Evolutionary conservation across 2,113 vertebrate genomes (phyloP).

Genomic region (Ammospiza nelsoni): DNA sequence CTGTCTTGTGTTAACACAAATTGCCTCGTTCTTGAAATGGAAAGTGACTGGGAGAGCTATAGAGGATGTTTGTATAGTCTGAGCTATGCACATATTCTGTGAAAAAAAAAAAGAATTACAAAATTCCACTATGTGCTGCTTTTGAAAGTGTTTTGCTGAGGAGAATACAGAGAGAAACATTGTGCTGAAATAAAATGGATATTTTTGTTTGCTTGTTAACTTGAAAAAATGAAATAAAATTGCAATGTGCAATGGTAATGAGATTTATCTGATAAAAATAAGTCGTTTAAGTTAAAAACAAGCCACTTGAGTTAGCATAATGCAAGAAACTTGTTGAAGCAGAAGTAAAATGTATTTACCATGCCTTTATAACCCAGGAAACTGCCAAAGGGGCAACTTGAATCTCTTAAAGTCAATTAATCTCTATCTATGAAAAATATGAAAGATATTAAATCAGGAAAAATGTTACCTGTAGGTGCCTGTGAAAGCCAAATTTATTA

Average conservation of each 20-base stretch:
- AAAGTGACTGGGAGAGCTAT: slow-evolving; percentile 64
- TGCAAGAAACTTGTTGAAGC: slow-evolving; percentile 22
- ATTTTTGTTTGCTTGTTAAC: slow-evolving; percentile 16
- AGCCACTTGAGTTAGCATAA: slow-evolving; percentile 13
- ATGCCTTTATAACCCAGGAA: neutral
- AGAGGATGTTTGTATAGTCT: slow-evolving; percentile 60
- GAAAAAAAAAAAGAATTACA: neutral
- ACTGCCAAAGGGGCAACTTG: neutral
- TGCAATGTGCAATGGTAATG: neutral
- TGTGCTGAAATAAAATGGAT: neutral
- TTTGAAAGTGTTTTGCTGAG: neutral
- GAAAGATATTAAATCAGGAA: neutral
- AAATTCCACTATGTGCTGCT: slow-evolving; percentile 17
- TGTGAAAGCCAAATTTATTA: neutral
- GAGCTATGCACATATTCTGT: slow-evolving; percentile 47
- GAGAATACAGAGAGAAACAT: neutral
- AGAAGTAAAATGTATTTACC: slow-evolving; percentile 15
- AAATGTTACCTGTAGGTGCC: neutral
- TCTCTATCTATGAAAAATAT: neutral
- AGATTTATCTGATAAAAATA: slow-evolving; percentile 11
- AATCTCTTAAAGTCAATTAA: neutral
- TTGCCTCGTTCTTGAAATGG: slow-evolving; percentile 66
- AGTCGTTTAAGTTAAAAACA: slow-evolving; percentile 10
- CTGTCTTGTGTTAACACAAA: slow-evolving; percentile 69
- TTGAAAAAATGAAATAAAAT: neutral